A percentile compares a stretch with the other conserved stretches of the same genome.
These are phyloP conservation scores for Peromyscus nudipes DNA, from an alignment of 2,797 vertebrate genomes.

Conservation along the genomic window DNA sequence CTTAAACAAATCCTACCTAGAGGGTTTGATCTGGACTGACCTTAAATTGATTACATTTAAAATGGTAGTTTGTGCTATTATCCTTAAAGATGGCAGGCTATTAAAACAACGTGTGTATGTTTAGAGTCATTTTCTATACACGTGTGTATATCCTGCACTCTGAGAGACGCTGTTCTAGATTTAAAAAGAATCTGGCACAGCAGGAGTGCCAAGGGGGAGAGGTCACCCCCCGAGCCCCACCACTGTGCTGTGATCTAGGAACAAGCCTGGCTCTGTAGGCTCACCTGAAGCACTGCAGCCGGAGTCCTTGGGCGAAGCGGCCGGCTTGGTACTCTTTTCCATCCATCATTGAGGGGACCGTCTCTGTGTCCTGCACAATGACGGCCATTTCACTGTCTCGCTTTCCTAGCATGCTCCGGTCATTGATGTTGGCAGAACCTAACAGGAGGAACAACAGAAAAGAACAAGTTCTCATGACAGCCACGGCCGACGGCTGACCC, in stretches of 20 bases:
- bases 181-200: neutral
- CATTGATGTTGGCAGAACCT: constrained; percentile 99
- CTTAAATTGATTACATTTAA: constrained; percentile 37
- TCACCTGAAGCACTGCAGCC: constrained; percentile 96
- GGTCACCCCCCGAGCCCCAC: too few relatives aligned
- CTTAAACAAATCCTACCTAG: neutral
- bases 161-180: neutral
- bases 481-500: neutral
- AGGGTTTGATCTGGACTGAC: neutral
- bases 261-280: neutral
- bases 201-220: too few relatives aligned
- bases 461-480: neutral
- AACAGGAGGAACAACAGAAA: neutral
- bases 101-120: neutral
- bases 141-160: neutral
- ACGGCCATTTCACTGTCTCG: constrained; percentile 97
- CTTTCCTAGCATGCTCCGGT: constrained; percentile 98
- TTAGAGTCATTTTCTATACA: neutral
- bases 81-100: neutral
- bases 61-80: constrained; percentile 9
- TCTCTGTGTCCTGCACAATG: constrained; percentile 94
- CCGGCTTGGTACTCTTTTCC: constrained; percentile 93
- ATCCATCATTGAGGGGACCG: constrained; percentile 92
- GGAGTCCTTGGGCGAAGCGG: constrained; percentile 91
- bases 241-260: fast-evolving